Base-by-base conservation (phyloP, 2,797 vertebrate genomes). In the Molossus alvarezi region DNA sequence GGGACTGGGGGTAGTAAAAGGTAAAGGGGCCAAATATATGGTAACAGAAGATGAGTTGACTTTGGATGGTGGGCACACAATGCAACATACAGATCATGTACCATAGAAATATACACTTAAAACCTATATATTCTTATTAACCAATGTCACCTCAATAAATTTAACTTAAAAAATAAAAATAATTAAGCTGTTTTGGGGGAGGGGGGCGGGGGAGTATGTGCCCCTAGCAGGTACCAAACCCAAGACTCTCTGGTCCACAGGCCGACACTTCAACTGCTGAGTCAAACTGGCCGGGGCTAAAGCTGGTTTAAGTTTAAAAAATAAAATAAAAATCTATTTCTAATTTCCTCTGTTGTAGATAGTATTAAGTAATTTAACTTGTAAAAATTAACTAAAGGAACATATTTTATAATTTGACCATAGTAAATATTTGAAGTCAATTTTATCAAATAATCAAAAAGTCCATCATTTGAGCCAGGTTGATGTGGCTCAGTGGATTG, bases 311-410 rank as follows among this genome's bases (percentile, higher is more conserved):
- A 48, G 41, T 73, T 48, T 20, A 21, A 10, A 58, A 10, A 71
- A 71, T 84, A 73, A 90, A 94, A 85, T 60, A 81, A 75, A 91
- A 94, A 86, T 84, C 18, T 37, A 94, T 55, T 93, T 95, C 79
- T 45, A 69, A 41, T 69, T 85, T 90, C 60, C 51, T 80, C 27
- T 65, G 9, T 14, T 90, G 13, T 33, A 81, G 37, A 87, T 88
- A 89, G 55, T 45, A 80, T 33, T 20, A 95, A 69, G 62, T 81
- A 45, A 90, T 55, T 73, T 75, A 92, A 48, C 73, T 69, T 88
- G 48, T 71, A 6, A 95, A 88, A 67, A 64, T 81, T 90, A 93
- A 93, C 76, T 53, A 69, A 91, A 91, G 48, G 37, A 60, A 90
- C 18, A 57, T 15, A 77, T 87, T 64, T 87, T 72, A 71, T 27